These are phyloP conservation scores for Tursiops truncatus DNA, from an alignment of 2,113 vertebrate genomes.

Conservation along the genomic window DNA sequence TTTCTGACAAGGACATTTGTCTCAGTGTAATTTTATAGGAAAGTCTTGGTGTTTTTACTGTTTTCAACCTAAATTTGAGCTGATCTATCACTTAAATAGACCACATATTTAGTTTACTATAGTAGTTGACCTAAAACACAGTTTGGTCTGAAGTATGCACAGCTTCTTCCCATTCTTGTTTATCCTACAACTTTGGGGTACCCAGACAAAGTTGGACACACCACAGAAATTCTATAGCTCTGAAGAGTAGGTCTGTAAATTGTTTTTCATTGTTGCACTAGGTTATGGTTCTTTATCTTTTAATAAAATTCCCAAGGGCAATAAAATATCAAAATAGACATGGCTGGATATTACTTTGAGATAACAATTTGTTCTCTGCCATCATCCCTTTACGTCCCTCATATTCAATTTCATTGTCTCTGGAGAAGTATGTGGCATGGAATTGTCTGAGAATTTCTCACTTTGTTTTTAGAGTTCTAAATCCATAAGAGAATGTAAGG, in stretches of 20 bases:
- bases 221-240: not conserved
- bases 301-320: not conserved
- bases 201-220: not conserved
- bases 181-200: not conserved
- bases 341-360: not conserved
- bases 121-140: not conserved
- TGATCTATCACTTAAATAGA: not conserved
- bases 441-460: not conserved
- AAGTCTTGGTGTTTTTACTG: not conserved
- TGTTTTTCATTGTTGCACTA: not conserved
- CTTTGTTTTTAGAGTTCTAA: not conserved
- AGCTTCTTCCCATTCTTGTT: not conserved
- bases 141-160: not conserved
- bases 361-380: not conserved
- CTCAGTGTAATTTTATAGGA: not conserved
- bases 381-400: not conserved
- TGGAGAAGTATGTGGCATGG: not conserved
- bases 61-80: not conserved
- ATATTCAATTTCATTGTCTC: not conserved
- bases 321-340: not conserved
- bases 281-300: not conserved
- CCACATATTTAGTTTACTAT: not conserved
- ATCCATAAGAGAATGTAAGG: not conserved
- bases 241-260: not conserved
- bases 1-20: not conserved